These are phyloP conservation scores for Vandiemenella viatica DNA, from an alignment of 2,888 invertebrate genomes.

Conservation along the genomic window DNA sequence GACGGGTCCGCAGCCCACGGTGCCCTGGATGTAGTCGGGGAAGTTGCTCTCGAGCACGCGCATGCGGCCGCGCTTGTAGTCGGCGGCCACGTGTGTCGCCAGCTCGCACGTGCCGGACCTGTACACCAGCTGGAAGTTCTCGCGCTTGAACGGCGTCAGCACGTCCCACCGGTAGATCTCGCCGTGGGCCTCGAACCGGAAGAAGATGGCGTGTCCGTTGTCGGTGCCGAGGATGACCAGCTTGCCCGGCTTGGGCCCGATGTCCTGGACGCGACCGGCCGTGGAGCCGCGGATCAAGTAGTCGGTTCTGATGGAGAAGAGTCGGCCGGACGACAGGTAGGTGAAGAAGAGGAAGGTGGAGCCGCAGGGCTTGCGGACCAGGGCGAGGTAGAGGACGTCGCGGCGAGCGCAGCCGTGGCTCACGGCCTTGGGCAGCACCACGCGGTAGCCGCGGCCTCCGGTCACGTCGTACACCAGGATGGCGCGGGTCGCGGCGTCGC, in stretches of 20 bases:
- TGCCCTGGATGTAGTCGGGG: constrained; percentile 43
- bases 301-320: constrained; percentile 48
- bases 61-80: constrained; percentile 38
- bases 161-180: constrained; percentile 49
- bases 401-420: constrained; percentile 35
- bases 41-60: constrained; percentile 52
- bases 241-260: constrained; percentile 38
- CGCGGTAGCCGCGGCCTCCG: constrained; percentile 43
- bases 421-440: constrained; percentile 39
- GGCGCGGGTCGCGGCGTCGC: constrained; percentile 53
- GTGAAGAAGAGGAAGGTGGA: constrained; percentile 43
- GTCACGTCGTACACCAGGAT: constrained; percentile 52
- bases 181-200: constrained; percentile 43
- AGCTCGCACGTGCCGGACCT: constrained; percentile 40
- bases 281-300: constrained; percentile 41
- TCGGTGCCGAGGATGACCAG: constrained; percentile 44
- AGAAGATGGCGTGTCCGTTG: constrained; percentile 42
- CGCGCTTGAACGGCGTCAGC: constrained; percentile 36
- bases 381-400: constrained; percentile 48
- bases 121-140: constrained; percentile 41
- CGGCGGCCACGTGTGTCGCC: constrained; percentile 43
- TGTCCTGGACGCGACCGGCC: constrained; percentile 38
- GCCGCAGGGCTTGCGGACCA: constrained; percentile 41
- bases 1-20: constrained; percentile 44
- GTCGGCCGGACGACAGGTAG: constrained; percentile 42